Conservation (phyloP, 2,797 vertebrate genomes). For the Leptoclinus maculatus region DNA sequence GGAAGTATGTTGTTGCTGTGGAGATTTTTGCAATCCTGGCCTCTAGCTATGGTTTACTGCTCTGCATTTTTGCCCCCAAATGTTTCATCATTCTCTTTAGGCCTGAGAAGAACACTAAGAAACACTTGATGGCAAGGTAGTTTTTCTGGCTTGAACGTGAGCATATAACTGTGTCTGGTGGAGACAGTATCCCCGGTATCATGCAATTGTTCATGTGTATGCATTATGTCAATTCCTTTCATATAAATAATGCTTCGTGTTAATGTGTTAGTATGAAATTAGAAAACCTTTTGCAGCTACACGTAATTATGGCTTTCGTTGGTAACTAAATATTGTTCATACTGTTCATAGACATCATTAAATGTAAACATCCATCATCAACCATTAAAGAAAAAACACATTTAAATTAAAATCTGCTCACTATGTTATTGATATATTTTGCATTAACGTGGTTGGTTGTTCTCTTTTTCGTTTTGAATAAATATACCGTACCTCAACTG, state of each 20-base stretch:
- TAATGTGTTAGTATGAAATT: neutral
- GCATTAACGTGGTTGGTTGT: neutral
- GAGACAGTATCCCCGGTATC: neutral
- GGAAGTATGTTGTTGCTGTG: slow-evolving; percentile 75
- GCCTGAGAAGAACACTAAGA: slow-evolving; percentile 74
- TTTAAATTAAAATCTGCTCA: neutral
- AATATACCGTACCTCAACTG: neutral
- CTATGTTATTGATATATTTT: neutral
- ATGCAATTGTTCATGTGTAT: neutral
- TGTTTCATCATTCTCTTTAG: slow-evolving; percentile 68
- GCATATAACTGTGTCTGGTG: neutral
- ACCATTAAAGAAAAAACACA: too few species aligned
- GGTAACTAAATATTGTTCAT: neutral
- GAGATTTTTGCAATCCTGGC: slow-evolving; percentile 80
- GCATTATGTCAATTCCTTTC: neutral
- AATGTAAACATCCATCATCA: too few species aligned
- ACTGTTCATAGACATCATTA: neutral
- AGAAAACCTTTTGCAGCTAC: neutral
- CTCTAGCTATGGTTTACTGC: slow-evolving; percentile 73
- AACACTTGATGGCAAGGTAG: slow-evolving; percentile 68
- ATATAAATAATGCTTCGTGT: neutral
- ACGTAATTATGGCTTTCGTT: neutral
- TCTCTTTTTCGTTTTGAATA: neutral
- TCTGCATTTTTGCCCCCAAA: slow-evolving; percentile 77
- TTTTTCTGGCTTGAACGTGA: neutral